Conservation (phyloP, 2,113 vertebrate genomes). For the Trogon surrucura region DNA sequence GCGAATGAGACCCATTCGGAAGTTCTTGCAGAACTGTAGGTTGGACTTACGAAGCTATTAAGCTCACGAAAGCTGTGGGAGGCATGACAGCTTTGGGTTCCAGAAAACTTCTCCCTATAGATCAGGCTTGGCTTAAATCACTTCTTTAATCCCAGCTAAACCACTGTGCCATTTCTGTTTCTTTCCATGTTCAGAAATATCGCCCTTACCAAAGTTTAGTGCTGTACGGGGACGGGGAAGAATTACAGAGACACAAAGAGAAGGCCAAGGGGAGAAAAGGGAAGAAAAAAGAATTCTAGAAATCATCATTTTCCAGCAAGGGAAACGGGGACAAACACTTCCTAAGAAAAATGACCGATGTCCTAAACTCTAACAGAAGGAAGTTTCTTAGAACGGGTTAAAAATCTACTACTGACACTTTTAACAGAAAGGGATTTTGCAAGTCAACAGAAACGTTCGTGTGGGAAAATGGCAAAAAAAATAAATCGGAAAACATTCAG, state of each 20-base stretch:
- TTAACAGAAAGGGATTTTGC: slow-evolving; percentile 31
- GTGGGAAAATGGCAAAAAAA: not conserved
- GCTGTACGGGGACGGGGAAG: not conserved
- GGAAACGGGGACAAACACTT: not conserved
- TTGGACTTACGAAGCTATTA: not conserved
- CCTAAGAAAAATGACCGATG: no score
- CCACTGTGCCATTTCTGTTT: not conserved
- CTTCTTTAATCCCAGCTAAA: not conserved
- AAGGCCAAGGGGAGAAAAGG: not conserved
- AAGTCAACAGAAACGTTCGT: slow-evolving; percentile 34
- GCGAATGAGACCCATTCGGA: not conserved
- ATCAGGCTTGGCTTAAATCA: slow-evolving; percentile 1
- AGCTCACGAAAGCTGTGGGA: not conserved
- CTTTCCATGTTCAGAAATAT: slow-evolving; percentile 12
- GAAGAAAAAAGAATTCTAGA: not conserved
- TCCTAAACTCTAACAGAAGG: not conserved
- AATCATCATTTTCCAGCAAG: not conserved
- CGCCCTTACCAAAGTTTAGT: not conserved
- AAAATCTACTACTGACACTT: slow-evolving; percentile 22
- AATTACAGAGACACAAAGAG: not conserved
- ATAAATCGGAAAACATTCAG: not conserved
- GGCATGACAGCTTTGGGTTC: not conserved
- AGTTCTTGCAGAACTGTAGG: slow-evolving; percentile 1
- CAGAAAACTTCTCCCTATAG: slow-evolving; percentile 10
- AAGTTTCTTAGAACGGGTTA: slow-evolving; percentile 15